A percentile compares a stretch with the other conserved stretches of the same genome.
Conservation (phyloP, 2,113 vertebrate genomes). For the Hiodon tergisus region DNA sequence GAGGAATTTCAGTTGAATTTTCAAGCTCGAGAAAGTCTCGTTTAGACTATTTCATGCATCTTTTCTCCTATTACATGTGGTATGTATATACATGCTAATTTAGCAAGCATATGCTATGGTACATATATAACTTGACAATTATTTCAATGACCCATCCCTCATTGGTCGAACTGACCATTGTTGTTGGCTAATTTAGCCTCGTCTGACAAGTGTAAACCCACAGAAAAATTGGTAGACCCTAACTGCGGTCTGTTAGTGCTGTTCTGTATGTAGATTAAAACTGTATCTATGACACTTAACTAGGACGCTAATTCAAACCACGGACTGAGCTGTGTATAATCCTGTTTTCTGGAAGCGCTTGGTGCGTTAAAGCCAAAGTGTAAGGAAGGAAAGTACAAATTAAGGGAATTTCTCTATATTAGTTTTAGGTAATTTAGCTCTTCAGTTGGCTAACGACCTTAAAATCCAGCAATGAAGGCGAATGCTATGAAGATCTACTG, state of each 20-base stretch:
- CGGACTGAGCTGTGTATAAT: neutral
- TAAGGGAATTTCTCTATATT: too few relatives aligned
- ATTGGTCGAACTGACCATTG: neutral
- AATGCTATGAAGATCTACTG: too few relatives aligned
- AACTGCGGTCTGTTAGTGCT: neutral
- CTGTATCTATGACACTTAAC: slow-evolving; percentile 23
- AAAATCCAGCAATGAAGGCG: neutral
- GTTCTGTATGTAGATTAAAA: slow-evolving; percentile 9
- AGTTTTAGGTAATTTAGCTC: too few relatives aligned
- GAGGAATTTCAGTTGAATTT: neutral
- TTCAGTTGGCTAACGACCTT: neutral
- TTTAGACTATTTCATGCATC: neutral
- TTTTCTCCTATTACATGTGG: neutral
- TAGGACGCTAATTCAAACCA: slow-evolving; percentile 7
- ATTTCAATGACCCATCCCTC: neutral
- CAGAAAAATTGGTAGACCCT: neutral
- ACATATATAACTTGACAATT: neutral
- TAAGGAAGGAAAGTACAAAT: neutral
- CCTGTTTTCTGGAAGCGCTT: neutral
- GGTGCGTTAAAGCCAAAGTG: neutral
- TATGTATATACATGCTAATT: neutral
- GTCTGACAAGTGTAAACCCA: slow-evolving; percentile 5
- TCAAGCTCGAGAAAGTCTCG: neutral
- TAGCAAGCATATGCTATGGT: neutral
- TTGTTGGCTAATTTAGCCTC: neutral